Base-by-base conservation (phyloP, 2,888 invertebrate species). In the Galeopsomyia nigrocyanea region DNA sequence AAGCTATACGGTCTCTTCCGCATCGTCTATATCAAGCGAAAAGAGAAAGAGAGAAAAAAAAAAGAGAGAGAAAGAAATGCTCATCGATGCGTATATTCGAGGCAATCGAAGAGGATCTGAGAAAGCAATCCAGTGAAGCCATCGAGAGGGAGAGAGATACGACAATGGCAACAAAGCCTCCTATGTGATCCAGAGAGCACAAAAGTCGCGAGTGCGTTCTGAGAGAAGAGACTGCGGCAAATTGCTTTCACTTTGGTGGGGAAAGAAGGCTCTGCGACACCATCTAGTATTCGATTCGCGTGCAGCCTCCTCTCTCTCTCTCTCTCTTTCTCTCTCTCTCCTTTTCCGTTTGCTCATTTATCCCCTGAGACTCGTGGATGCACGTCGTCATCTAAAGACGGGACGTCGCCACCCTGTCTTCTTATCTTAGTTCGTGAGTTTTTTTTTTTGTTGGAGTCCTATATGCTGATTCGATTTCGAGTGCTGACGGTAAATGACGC, bases 221-320 rank as follows among this genome's bases (percentile, higher is more conserved):
- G 39, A 39, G 7, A 7, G 7, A 7, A 31, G 31, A 39, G 39
- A 39, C 66, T 69, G 66, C 61, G 21, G 72, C 69, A 73, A 73
- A 73, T 75, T 74, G 69, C 74, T 71, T 71, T 72, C 74, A 71
- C 73, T 61, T 75, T 72, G 68, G 64, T 60, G 55, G 65, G 60
- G 39, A 31, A 39, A 58, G 50, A 50, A 49, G 51, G 66, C 58
- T 60, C 64, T 47, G 67, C 49, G 63, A 67, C 53, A 50, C 63
- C 61, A 70, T 68, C 71, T 68, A 66, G 64, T 71, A 68, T 68
- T 73, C 68, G 68, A 60, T 67, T 75, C 71, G 71, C 47, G 71
- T 53, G n/a, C 60, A 58, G 61, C 57, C 61, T 64, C 57, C 61
- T 64, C 26, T 65, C 55, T 53, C 57, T 31, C 57, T 16, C 51